Evolutionary conservation across 1,140 invertebrate species (phyloP), one percentile per base, ranked within the genome.

Genomic region (Drosophila littoralis): DNA sequence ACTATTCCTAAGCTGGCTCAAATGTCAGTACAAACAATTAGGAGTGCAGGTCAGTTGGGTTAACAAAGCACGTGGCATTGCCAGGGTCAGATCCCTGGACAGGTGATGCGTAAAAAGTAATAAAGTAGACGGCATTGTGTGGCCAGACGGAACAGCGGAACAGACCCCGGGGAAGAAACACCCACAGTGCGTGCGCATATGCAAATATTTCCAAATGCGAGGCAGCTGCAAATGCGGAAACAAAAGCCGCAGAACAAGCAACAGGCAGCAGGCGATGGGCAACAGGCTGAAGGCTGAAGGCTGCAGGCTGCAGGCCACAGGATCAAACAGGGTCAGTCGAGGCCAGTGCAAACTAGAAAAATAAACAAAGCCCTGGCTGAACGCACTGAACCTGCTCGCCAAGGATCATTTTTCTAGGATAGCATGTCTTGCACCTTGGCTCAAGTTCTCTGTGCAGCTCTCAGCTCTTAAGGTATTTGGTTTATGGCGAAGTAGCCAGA

Each of bases 181-280:
- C 81, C 76, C 79, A 79, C 76, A 74, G 83, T 79, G 83, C 77
- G 84, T 82, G 66, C 42, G 75, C 73, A 48, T 88, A 89, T 88
- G 83, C 83, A 88, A 88, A 88, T 88, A 88, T 54, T 70, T 76
- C 46, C 65, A 79, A 78, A 50, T 65, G 69, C 74, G 43, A 36
- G 51, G 67, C 83, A 83, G 83, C 83, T 86, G 82, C 82, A 71
- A 73, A 36, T 67, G 36, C 57, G 9, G 32, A 55, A 73, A 86
- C 83, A 82, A 88, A 77, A 46, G 76, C 54, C 45, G 33, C 42
- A 72, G 46, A 22, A 10, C 12, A 75, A 81, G 82, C 82, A 86
- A 74, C 82, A 86, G 36, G 35, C 64, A 15, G 8, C 22, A 10
- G 22, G 33, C 45, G 17, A 7, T 28, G 22, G 22, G 22, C 22